A percentile compares a stretch with the other conserved stretches of the same genome.
These are phyloP conservation scores for Esox lucius DNA, from an alignment of 2,797 vertebrate species.

Conservation along the genomic window DNA sequence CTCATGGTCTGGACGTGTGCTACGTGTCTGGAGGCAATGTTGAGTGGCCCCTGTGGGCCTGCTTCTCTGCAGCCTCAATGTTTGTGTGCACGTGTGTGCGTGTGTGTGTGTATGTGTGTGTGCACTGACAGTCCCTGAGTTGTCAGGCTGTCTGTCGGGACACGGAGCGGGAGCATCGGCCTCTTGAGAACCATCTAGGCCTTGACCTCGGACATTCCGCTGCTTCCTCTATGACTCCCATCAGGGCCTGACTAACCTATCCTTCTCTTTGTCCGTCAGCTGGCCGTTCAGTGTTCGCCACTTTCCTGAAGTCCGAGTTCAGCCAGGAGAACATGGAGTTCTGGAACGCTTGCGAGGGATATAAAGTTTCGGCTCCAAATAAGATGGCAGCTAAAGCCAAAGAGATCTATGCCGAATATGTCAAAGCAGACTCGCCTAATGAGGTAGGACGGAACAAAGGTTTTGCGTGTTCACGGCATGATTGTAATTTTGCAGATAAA, in stretches of 20 bases:
- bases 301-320: slow-evolving; percentile 87
- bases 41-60: slow-evolving; percentile 32
- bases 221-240: slow-evolving; percentile 39
- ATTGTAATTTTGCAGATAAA: background rate
- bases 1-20: slow-evolving; percentile 69
- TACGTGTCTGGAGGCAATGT: slow-evolving; percentile 68
- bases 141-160: slow-evolving; percentile 41
- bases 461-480: background rate
- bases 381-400: slow-evolving; percentile 77
- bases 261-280: slow-evolving; percentile 54
- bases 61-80: slow-evolving; percentile 24
- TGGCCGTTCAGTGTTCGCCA: slow-evolving; percentile 80
- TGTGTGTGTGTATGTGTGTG: background rate
- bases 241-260: slow-evolving; percentile 1
- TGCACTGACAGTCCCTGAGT: slow-evolving; percentile 34
- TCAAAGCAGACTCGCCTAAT: slow-evolving; percentile 81
- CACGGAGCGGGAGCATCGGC: slow-evolving; percentile 54
- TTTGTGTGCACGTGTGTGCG: slow-evolving; percentile 22
- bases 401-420: slow-evolving; percentile 83
- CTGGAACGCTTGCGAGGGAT: slow-evolving; percentile 90
- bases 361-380: slow-evolving; percentile 74
- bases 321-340: slow-evolving; percentile 93
- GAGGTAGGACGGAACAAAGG: slow-evolving; percentile 70
- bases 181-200: slow-evolving; percentile 57
- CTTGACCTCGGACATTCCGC: slow-evolving; percentile 59